Evolutionary conservation across 2,797 vertebrate genomes (phyloP).

Genomic region (Mormyrops attenuatus): DNA sequence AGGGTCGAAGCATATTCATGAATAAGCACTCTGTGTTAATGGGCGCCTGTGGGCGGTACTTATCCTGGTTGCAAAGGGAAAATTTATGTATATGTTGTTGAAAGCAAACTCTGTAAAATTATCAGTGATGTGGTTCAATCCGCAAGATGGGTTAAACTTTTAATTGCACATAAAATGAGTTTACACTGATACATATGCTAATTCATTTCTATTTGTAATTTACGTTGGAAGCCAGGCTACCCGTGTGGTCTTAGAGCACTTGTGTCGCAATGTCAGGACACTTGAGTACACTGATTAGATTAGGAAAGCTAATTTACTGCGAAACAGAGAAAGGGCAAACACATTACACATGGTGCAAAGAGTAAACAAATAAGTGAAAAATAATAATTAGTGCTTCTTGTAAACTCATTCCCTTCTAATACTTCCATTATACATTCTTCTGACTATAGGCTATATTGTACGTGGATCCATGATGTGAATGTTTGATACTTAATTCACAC

Average conservation of each 20-base stretch:
- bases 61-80: not conserved
- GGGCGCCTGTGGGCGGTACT: not conserved
- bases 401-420: not conserved
- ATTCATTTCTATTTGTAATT: not conserved
- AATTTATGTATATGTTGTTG: not conserved
- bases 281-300: not conserved
- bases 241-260: not conserved
- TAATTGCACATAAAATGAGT: not conserved
- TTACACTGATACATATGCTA: not conserved
- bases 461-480: not conserved
- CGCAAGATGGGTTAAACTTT: not conserved
- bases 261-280: not conserved
- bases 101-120: not conserved
- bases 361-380: not conserved
- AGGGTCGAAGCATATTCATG: not conserved
- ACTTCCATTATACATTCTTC: not conserved
- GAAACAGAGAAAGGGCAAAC: not conserved
- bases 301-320: not conserved
- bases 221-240: not conserved
- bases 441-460: not conserved
- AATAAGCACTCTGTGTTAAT: not conserved
- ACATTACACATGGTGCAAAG: not conserved
- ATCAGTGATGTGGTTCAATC: not conserved
- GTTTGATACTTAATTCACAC: not conserved
- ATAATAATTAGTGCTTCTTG: not conserved